Base-by-base conservation (phyloP, 2,797 vertebrate species). In the Sebastolobus alascanus region DNA sequence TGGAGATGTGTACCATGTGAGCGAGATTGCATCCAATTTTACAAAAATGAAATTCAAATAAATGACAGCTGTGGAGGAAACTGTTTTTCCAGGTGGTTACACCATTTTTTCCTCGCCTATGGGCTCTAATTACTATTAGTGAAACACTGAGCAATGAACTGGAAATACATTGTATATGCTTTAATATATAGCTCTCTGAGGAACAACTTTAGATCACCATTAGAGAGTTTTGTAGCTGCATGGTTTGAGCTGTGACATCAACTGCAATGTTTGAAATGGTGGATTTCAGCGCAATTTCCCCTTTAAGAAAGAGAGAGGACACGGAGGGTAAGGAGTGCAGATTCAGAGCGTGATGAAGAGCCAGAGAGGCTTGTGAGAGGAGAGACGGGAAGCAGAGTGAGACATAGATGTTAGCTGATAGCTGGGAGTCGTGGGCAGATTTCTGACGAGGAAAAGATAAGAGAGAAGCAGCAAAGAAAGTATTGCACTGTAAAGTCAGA, bases 231-330 rank as follows among this genome's bases (percentile, higher is more conserved):
- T 7, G 38, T 6, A 43, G 38, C 72, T 63, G 7, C 66, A 7
- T 18, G 11, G 22, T 25, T 60, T 56, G 27, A 61, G 12, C 22
- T 5, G 43, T 33, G 38, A 65, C 58, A 37, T 12, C n/a, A 14
- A 7, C 16, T 71, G 37, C 54, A 40, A 5, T 1, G 14, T 6
- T 66, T 55, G 11, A 68, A 56, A 65, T 10, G 11, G 67, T 35
- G 54, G 72, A 50, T 77, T 73, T 68, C 3, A 2, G 55, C 22
- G 59, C 37, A 65, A 46, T n/a, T 27, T 56, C 65, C 46, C 60
- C 70, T 87, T 81, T 68, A 85, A 81, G 68, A 64, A 31, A 37
- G n/a, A 67, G n/a, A 56, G 59, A 52, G 59, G 37, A 73, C 55
- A 54, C 46, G 18, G 35, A 64, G 78, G 79, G 70, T 63, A 55